Percentiles rank a stretch among this genome's conserved stretches.
Conservation (phyloP, 2,888 invertebrate genomes). For the Escarpia spicata region DNA sequence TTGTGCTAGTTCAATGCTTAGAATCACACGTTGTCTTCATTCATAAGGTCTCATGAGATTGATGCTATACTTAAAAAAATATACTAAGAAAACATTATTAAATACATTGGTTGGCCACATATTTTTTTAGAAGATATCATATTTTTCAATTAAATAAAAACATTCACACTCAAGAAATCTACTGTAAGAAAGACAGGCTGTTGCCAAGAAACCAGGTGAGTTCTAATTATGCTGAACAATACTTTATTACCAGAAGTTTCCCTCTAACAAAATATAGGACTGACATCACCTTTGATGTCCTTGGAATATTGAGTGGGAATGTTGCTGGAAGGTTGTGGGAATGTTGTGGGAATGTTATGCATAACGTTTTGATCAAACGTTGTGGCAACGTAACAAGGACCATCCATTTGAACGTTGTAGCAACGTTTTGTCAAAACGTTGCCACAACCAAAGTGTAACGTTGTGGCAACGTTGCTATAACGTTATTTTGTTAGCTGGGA, state of each 20-base stretch:
- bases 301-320: too few relatives aligned
- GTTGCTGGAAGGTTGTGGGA: too few relatives aligned
- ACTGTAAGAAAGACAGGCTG: not conserved
- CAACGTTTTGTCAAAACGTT: too few relatives aligned
- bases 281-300: not conserved
- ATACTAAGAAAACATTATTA: not conserved
- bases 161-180: not conserved
- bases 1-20: not conserved
- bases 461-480: too few relatives aligned
- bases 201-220: not conserved
- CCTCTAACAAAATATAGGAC: not conserved
- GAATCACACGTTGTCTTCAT: not conserved
- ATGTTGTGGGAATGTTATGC: too few relatives aligned
- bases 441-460: too few relatives aligned
- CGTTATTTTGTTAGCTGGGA: too few relatives aligned
- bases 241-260: not conserved
- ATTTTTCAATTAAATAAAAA: not conserved
- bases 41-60: not conserved
- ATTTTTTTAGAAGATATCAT: not conserved
- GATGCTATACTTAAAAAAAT: not conserved
- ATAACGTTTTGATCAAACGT: too few relatives aligned
- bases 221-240: not conserved
- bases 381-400: too few relatives aligned
- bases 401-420: too few relatives aligned
- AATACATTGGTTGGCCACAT: not conserved